Evolutionary conservation across 2,113 vertebrate genomes (phyloP).

Genomic region (Penelope pileata): DNA sequence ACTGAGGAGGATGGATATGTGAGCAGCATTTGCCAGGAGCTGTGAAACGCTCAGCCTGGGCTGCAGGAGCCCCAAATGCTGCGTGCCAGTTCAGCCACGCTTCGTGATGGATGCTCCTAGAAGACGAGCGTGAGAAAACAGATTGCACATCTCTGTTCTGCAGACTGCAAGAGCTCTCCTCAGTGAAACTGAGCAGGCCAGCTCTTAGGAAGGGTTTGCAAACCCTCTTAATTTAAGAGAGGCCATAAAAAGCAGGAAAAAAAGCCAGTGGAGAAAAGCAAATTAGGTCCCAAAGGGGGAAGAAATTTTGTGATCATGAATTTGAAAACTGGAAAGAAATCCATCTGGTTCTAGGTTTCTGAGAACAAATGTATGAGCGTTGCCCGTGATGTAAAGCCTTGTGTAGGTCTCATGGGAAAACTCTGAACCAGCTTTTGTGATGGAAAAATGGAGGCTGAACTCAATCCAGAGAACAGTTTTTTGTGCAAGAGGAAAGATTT

Average conservation of each 20-base stretch:
- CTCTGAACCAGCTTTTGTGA: not conserved
- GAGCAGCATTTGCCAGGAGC: rapidly evolving
- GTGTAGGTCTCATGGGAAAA: not conserved
- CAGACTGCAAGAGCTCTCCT: not conserved
- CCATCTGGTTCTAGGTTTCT: not conserved
- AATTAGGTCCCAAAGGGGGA: not conserved
- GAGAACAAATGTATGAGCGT: not conserved
- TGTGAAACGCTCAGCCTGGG: not conserved
- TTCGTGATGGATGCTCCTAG: not conserved
- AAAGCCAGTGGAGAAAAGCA: not conserved
- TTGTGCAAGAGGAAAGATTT: not conserved
- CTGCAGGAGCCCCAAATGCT: not conserved
- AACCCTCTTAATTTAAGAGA: not conserved
- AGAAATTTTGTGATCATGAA: not conserved
- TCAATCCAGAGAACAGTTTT: not conserved
- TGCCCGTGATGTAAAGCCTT: not conserved
- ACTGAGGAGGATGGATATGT: rapidly evolving
- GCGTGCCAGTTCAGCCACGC: not conserved
- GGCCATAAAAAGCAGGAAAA: constrained; percentile 21
- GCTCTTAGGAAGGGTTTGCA: not conserved
- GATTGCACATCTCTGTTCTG: not conserved
- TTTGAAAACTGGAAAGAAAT: not conserved
- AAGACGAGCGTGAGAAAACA: not conserved
- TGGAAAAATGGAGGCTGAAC: not conserved
- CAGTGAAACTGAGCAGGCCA: not conserved